These are phyloP conservation scores for Xenopus laevis DNA, from an alignment of 2,113 vertebrate genomes.

Conservation along the genomic window DNA sequence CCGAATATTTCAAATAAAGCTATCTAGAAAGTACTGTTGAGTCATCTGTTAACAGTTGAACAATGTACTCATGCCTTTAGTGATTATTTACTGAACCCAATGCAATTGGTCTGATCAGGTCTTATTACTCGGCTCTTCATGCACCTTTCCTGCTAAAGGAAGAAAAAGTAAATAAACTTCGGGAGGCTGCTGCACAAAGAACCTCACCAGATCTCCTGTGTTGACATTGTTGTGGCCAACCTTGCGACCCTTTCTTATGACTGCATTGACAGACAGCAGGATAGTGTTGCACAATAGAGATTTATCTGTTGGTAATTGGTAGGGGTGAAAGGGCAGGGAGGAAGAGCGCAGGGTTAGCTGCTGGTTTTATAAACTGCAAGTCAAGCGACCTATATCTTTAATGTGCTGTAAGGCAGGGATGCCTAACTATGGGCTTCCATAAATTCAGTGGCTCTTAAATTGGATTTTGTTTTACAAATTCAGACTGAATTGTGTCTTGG, in stretches of 20 bases:
- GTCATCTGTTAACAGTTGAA: too few relatives aligned
- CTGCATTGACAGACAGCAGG: constrained; percentile 20
- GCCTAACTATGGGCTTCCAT: background rate
- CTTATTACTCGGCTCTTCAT: background rate
- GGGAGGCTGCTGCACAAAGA: constrained; percentile 23
- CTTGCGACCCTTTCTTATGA: constrained; percentile 1
- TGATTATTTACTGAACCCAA: background rate
- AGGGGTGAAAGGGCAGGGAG: constrained; percentile 19
- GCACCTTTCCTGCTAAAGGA: background rate
- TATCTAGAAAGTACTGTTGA: too few relatives aligned
- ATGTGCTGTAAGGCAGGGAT: background rate
- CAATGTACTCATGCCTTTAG: background rate
- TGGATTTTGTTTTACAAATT: too few relatives aligned
- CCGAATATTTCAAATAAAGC: too few relatives aligned
- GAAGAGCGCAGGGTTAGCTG: constrained; percentile 14
- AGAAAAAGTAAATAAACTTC: constrained; percentile 18
- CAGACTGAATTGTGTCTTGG: too few relatives aligned
- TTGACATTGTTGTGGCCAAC: constrained; percentile 22
- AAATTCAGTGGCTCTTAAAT: too few relatives aligned
- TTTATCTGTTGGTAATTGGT: constrained; percentile 39
- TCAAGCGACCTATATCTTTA: background rate
- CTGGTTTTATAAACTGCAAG: constrained; percentile 1
- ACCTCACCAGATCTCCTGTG: constrained; percentile 18
- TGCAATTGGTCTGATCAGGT: background rate
- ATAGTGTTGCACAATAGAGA: constrained; percentile 22